Evolutionary conservation across 2,888 invertebrate species (phyloP), one percentile per base, ranked within the genome.

Genomic region (Imbricaverruca yamaguchii): DNA sequence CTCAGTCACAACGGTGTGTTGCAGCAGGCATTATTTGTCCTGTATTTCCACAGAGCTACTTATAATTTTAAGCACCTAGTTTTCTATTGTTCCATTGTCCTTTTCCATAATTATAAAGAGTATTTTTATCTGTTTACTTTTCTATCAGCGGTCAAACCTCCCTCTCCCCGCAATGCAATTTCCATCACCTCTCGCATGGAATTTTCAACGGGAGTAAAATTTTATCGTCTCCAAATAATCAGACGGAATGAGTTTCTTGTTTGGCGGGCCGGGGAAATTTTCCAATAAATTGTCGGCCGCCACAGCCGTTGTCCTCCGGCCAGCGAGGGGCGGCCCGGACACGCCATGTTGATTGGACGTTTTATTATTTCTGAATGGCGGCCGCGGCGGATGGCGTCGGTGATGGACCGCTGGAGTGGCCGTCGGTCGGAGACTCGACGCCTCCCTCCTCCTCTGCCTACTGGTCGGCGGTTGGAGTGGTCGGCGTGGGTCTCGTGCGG

Each of bases 191-290:
- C 67, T 25, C 23, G 67, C 23, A 6, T 21, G 67, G 25, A 12
- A 11, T 67, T 67, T 67, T 21, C 67, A 11, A 23, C 23, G 67
- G 67, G 25, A 23, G 39, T 69, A 69, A 69, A 69, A 69, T 69
- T 69, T 53, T 53, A 69, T 69, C 69, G 69, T 53, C n/a, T 67
- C 69, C 39, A 69, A 69, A 69, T 69, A 69, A 69, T 69, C 69
- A 69, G 39, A 69, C 69, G n/a, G 69, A 69, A 69, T 69, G 69
- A 69, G 69, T 69, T 69, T 69, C 53, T 53, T 69, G 69, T 69
- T 69, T 69, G 69, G 69, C 39, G 69, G 69, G 13, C 15, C 69
- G 39, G 69, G 69, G 69, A 69, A 15, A 69, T 7, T 69, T 69
- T 39, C 69, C 69, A 69, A 69, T 69, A 69, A 69, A 69, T 69